These are phyloP conservation scores for Cheilosia impressa DNA, from an alignment of 2,888 invertebrate genomes.

Conservation along the genomic window DNA sequence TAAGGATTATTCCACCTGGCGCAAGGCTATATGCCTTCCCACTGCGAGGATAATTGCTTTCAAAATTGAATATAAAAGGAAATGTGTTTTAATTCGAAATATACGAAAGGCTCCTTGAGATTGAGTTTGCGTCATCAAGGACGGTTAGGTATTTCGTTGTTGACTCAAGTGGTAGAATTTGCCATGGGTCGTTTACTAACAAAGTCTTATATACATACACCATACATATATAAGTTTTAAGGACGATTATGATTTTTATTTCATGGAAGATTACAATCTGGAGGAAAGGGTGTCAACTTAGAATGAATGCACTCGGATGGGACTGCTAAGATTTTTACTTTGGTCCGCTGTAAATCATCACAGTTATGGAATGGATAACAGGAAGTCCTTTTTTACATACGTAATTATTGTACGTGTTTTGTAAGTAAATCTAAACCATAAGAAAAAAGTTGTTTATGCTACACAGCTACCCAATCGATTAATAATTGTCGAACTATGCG, in stretches of 20 bases:
- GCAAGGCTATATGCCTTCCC: slow-evolving; percentile 1
- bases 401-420: no score
- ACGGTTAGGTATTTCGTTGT: background rate
- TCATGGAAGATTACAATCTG: background rate
- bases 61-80: slow-evolving; percentile 28
- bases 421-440: no score
- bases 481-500: no score
- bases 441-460: no score
- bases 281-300: background rate
- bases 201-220: background rate
- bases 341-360: no score
- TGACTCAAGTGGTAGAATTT: slow-evolving; percentile 11
- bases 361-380: no score
- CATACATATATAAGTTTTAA: background rate
- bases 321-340: no score
- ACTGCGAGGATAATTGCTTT: slow-evolving; percentile 24
- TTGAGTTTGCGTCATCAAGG: slow-evolving; percentile 6
- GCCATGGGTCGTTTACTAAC: slow-evolving; percentile 29
- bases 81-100: slow-evolving; percentile 2
- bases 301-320: no score
- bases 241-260: slow-evolving; percentile 8
- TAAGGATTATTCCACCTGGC: slow-evolving; percentile 3
- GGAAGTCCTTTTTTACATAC: no score
- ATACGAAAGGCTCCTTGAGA: slow-evolving; percentile 2
- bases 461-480: no score